A percentile compares a stretch with the other conserved stretches of the same genome.
These are phyloP conservation scores for Chloromyia formosa DNA, from an alignment of 2,888 invertebrate species.

Conservation along the genomic window DNA sequence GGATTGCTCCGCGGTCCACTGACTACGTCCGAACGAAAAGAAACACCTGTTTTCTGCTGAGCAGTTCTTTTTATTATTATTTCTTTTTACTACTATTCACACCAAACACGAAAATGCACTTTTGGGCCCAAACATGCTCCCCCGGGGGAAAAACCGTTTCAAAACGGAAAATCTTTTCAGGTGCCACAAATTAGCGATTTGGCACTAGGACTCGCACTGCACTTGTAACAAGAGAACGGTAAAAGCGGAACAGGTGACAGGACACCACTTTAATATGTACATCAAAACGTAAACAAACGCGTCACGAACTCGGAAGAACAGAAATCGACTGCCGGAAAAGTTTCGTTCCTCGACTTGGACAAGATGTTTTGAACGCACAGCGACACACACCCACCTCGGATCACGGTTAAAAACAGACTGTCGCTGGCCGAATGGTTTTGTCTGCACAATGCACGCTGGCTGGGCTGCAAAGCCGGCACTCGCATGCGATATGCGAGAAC, in stretches of 20 bases:
- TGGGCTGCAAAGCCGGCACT: neutral
- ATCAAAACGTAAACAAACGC: neutral
- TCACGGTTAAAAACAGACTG: neutral
- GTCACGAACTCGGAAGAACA: neutral
- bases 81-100: neutral
- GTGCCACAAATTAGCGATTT: too few relatives aligned
- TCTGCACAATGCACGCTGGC: neutral
- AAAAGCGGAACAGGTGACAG: neutral
- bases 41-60: too few relatives aligned
- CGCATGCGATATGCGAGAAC: neutral
- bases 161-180: neutral
- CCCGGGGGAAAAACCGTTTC: neutral
- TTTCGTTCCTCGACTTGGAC: neutral
- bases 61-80: too few relatives aligned
- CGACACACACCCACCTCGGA: neutral
- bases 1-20: too few relatives aligned
- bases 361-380: neutral
- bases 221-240: neutral
- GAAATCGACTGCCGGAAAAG: neutral
- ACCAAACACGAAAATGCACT: slow-evolving; percentile 7
- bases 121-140: neutral
- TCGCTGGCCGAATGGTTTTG: neutral
- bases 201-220: neutral
- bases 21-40: too few relatives aligned
- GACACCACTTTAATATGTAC: neutral